phyloP scores from a whole-genome alignment of 2,888 invertebrate genomes.

The Ophion slaviceki region DNA sequence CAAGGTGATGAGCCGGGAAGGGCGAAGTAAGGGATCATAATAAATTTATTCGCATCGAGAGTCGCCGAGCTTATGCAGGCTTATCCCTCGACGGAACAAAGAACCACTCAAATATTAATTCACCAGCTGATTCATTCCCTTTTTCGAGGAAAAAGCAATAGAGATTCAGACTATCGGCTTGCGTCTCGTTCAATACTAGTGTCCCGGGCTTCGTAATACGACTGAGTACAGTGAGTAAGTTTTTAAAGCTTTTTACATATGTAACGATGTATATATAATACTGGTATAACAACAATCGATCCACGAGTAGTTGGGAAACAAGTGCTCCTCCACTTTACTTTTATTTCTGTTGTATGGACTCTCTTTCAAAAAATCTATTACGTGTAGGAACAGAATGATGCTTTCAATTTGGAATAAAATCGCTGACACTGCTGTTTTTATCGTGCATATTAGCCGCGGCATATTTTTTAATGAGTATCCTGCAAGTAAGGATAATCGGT shows the following conservation, averaged over 20 bases:
- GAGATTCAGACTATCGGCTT: constrained; percentile 6
- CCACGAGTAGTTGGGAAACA: background rate
- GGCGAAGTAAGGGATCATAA: constrained; percentile 46
- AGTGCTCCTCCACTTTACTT: background rate
- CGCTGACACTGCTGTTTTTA: background rate
- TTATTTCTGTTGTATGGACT: background rate
- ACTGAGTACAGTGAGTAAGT: constrained; percentile 3
- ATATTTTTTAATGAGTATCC: no score
- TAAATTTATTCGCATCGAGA: constrained; percentile 60
- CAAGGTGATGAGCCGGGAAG: constrained; percentile 20
- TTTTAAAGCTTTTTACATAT: constrained; percentile 20
- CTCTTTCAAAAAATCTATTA: background rate
- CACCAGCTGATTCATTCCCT: constrained; percentile 45
- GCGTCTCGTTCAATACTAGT: background rate
- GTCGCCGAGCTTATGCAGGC: constrained; percentile 52
- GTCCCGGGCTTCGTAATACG: constrained; percentile 5
- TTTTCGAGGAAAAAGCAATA: constrained; percentile 35
- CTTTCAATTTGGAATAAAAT: background rate
- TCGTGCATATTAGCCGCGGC: background rate
- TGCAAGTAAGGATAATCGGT: no score
- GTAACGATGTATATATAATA: constrained; percentile 8
- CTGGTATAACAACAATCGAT: constrained; percentile 5
- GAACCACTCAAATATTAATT: constrained; percentile 50
- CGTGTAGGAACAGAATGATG: background rate
- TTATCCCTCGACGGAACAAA: constrained; percentile 54